Conservation (phyloP, 2,888 invertebrate genomes). For the Criorhina ranunculi region DNA sequence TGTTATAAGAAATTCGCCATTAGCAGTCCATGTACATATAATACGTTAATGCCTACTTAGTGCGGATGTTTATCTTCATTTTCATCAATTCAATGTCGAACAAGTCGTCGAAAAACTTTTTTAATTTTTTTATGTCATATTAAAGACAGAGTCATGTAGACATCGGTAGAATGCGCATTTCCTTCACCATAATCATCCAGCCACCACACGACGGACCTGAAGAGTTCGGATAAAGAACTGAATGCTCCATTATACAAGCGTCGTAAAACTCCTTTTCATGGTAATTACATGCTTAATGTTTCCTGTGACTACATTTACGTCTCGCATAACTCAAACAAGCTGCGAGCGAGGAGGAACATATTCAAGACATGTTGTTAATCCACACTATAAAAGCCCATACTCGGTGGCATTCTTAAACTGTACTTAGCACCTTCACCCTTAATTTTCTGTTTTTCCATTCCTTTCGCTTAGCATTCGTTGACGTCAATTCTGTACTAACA, state of each 20-base stretch:
- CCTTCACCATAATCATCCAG: background rate
- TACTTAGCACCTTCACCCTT: conserved; percentile 69
- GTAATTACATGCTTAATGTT: conserved; percentile 70
- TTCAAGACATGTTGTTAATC: conserved; percentile 65
- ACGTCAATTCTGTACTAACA: background rate
- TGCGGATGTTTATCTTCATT: background rate
- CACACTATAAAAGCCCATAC: conserved; percentile 46
- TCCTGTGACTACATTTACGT: conserved; percentile 61
- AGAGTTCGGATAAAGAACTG: conserved; percentile 23
- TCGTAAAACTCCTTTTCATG: conserved; percentile 63
- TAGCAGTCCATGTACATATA: too few species aligned
- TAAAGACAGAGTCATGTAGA: background rate
- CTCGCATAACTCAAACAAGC: conserved; percentile 54
- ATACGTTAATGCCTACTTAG: too few species aligned
- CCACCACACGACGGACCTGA: conserved; percentile 18
- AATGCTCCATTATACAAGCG: conserved; percentile 39
- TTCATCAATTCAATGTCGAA: conserved; percentile 1
- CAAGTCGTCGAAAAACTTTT: background rate
- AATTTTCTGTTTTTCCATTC: conserved; percentile 49
- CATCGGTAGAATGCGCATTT: background rate
- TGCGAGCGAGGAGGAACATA: conserved; percentile 32
- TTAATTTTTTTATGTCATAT: background rate
- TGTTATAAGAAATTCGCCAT: too few species aligned
- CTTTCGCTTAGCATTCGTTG: conserved; percentile 19
- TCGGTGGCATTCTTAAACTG: conserved; percentile 61